A percentile compares a stretch with the other conserved stretches of the same genome.
These are phyloP conservation scores for Scaptomyza pallida DNA, from an alignment of 1,140 invertebrate species.

Conservation along the genomic window DNA sequence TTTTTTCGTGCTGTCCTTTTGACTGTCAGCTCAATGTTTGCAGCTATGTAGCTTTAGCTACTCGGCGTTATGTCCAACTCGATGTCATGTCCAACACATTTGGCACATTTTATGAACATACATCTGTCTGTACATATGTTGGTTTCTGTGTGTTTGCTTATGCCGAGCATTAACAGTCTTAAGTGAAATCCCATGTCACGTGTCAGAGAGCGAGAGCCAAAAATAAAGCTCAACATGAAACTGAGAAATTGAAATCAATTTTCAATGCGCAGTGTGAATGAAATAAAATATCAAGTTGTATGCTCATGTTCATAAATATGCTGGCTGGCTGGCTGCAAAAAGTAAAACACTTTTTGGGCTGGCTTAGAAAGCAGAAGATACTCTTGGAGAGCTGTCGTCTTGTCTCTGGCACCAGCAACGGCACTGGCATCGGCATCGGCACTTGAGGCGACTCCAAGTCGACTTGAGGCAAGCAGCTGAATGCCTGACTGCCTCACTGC, in stretches of 20 bases:
- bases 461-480: conserved; percentile 22
- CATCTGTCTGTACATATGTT: too few species aligned
- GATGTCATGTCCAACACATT: conserved; percentile 71
- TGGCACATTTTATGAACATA: conserved; percentile 67
- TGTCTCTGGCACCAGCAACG: conserved; percentile 22
- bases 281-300: conserved; percentile 61
- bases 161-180: conserved; percentile 73
- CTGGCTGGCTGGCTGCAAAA: conserved; percentile 17
- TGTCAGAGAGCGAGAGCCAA: conserved; percentile 60
- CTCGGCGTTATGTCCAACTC: conserved; percentile 54
- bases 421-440: too few species aligned
- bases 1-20: conserved; percentile 54
- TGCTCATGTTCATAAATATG: conserved; percentile 56
- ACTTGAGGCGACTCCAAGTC: conserved; percentile 35
- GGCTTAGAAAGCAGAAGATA: conserved; percentile 75
- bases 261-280: too few species aligned
- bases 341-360: conserved; percentile 39
- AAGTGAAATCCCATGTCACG: conserved; percentile 81
- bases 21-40: conserved; percentile 67
- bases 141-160: conserved; percentile 73
- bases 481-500: conserved; percentile 21
- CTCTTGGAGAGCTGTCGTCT: conserved; percentile 31
- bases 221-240: conserved; percentile 49
- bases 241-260: conserved; percentile 63
- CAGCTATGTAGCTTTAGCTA: conserved; percentile 19